A percentile compares a stretch with the other conserved stretches of the same genome.
These are phyloP conservation scores for Cheilosia impressa DNA, from an alignment of 2,888 invertebrate species.

Conservation along the genomic window DNA sequence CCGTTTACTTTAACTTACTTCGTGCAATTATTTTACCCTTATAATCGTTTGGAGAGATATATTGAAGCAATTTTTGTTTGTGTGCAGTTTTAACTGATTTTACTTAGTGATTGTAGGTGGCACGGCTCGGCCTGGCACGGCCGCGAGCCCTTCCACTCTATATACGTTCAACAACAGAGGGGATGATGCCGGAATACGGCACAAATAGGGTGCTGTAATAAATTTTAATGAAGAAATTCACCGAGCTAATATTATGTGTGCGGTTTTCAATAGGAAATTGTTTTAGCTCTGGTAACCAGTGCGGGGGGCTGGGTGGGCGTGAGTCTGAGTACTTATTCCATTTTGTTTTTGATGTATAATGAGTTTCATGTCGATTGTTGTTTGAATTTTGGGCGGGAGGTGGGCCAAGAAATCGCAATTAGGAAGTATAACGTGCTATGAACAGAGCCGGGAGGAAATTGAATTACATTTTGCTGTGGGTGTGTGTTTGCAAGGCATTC, in stretches of 20 bases:
- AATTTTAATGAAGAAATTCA: constrained; percentile 67
- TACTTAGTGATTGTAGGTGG: constrained; percentile 46
- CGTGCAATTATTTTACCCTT: constrained; percentile 72
- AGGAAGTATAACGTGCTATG: constrained; percentile 25
- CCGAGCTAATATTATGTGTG: constrained; percentile 54
- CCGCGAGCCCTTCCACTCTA: no score
- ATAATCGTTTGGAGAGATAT: constrained; percentile 67
- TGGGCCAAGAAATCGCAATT: constrained; percentile 29
- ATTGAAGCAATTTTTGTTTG: constrained; percentile 44
- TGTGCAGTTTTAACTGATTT: constrained; percentile 59
- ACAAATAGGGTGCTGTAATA: constrained; percentile 53
- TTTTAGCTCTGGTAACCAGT: constrained; percentile 15
- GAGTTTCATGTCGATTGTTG: constrained; percentile 49
- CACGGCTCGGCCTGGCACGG: neutral
- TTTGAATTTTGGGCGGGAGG: neutral
- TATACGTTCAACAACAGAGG: no score
- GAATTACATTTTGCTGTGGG: neutral
- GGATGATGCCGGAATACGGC: constrained; percentile 1
- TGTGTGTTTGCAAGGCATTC: no score
- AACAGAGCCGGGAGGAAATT: neutral
- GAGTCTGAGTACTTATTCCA: neutral
- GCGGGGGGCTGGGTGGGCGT: neutral
- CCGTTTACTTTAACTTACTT: constrained; percentile 74
- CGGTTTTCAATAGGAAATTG: constrained; percentile 57
- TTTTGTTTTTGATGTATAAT: constrained; percentile 54